These are phyloP conservation scores for Drosophila lini DNA, from an alignment of 1,140 invertebrate genomes.

Conservation along the genomic window DNA sequence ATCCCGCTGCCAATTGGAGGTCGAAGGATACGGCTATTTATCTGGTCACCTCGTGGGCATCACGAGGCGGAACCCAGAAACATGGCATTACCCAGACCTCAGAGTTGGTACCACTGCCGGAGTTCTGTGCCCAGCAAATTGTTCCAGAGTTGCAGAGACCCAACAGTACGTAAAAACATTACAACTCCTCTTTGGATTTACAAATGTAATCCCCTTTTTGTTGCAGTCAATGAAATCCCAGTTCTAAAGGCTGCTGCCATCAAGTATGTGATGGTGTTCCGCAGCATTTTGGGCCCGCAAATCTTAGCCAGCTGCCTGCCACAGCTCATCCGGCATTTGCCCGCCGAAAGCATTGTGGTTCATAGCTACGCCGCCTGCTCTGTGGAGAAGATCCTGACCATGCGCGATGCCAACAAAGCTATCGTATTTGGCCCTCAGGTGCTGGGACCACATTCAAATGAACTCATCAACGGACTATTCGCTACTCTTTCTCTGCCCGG, in stretches of 20 bases:
- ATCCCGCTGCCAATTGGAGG: constrained; percentile 93
- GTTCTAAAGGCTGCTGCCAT: constrained; percentile 98
- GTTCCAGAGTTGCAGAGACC: constrained; percentile 92
- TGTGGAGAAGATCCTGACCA: constrained; percentile 94
- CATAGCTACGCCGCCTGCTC: constrained; percentile 97
- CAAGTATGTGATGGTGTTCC: constrained; percentile 98
- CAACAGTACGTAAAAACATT: constrained; percentile 84
- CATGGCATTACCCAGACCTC: constrained; percentile 96
- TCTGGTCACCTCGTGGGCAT: constrained; percentile 96
- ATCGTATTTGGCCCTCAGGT: constrained; percentile 85
- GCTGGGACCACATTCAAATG: constrained; percentile 87
- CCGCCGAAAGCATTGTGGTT: constrained; percentile 92
- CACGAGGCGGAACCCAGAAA: constrained; percentile 95
- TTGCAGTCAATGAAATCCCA: constrained; percentile 91
- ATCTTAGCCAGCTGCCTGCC: constrained; percentile 91
- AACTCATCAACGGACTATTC: constrained; percentile 92
- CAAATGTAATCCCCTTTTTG: constrained; percentile 80
- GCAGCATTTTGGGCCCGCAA: constrained; percentile 93
- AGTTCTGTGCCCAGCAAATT: constrained; percentile 94
- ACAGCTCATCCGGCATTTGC: constrained; percentile 89
- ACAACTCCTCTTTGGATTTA: not conserved
- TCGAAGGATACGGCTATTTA: constrained; percentile 98
- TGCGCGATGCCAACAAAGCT: constrained; percentile 86
- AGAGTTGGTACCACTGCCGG: constrained; percentile 93
- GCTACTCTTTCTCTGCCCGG: constrained; percentile 88